Evolutionary conservation across 2,888 invertebrate genomes (phyloP).

Genomic region (Heteromyza rotundicornis): DNA sequence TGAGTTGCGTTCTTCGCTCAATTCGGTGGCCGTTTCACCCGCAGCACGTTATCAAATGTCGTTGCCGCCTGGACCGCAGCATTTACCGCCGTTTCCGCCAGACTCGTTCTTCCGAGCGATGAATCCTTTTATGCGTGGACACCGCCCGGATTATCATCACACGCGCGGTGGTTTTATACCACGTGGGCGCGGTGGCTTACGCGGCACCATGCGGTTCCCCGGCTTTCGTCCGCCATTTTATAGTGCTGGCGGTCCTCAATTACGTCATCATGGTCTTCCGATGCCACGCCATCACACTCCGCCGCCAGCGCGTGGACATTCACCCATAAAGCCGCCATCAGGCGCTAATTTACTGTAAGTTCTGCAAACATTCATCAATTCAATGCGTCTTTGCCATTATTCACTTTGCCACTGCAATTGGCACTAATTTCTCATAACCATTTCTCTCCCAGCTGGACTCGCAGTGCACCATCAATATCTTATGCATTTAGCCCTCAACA

Average conservation of each 20-base stretch:
- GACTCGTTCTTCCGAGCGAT: slow-evolving; percentile 39
- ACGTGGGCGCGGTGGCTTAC: slow-evolving; percentile 41
- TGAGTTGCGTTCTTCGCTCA: slow-evolving; percentile 19
- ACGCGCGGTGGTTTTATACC: slow-evolving; percentile 41
- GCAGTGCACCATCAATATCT: slow-evolving; percentile 37
- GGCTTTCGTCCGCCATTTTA: slow-evolving; percentile 43
- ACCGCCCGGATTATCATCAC: slow-evolving; percentile 41
- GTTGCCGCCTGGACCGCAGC: slow-evolving; percentile 17
- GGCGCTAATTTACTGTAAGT: slow-evolving; percentile 39
- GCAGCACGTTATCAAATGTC: slow-evolving; percentile 18
- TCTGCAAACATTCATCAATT: too few relatives aligned
- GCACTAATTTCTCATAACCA: too few relatives aligned
- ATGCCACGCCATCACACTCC: slow-evolving; percentile 24
- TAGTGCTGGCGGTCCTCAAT: slow-evolving; percentile 31
- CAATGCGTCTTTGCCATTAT: too few relatives aligned
- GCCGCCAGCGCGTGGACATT: slow-evolving; percentile 35
- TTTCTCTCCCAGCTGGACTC: slow-evolving; percentile 39
- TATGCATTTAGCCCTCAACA: slow-evolving; percentile 34
- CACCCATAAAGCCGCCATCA: slow-evolving; percentile 37
- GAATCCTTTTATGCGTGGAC: slow-evolving; percentile 39
- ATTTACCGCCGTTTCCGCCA: slow-evolving; percentile 25
- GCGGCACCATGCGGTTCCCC: slow-evolving; percentile 35
- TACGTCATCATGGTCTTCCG: slow-evolving; percentile 26
- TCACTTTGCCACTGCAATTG: neutral
- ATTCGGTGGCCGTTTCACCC: slow-evolving; percentile 12